A percentile compares a stretch with the other conserved stretches of the same genome.
phyloP scores from a whole-genome alignment of 2,888 invertebrate species.

The Athrips mouffetella region DNA sequence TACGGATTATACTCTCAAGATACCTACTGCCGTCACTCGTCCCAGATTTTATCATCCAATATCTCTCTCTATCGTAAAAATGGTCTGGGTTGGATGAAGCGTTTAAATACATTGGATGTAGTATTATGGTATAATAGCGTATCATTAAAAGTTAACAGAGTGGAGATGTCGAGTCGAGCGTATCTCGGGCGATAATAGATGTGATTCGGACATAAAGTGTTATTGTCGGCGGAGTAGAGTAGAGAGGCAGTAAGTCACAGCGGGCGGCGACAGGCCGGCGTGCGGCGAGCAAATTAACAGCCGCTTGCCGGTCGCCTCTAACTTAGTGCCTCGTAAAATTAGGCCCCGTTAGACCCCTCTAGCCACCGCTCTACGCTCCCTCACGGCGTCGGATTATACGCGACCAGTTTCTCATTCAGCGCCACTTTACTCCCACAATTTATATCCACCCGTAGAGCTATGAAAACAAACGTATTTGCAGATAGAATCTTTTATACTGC shows the following conservation, averaged over 20 bases:
- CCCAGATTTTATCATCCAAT: conserved; percentile 47
- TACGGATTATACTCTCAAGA: conserved; percentile 40
- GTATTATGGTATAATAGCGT: conserved; percentile 31
- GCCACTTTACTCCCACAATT: conserved; percentile 36
- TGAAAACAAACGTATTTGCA: conserved; percentile 14
- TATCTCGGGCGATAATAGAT: conserved; percentile 42
- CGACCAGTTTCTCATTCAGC: conserved; percentile 49
- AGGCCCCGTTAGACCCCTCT: conserved; percentile 67
- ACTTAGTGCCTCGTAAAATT: conserved; percentile 77
- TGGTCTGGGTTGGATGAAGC: conserved; percentile 28
- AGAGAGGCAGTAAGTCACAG: conserved; percentile 61
- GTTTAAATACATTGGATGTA: conserved; percentile 31
- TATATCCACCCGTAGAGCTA: conserved; percentile 6
- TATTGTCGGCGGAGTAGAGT: conserved; percentile 34
- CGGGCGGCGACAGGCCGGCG: conserved; percentile 71
- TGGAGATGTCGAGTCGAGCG: conserved; percentile 33
- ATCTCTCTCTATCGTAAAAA: conserved; percentile 34
- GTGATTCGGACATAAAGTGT: conserved; percentile 48
- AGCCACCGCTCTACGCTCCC: conserved; percentile 47
- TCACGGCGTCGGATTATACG: conserved; percentile 47
- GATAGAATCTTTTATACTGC: conserved; percentile 13
- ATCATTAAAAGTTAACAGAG: conserved; percentile 38
- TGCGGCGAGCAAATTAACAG: conserved; percentile 71
- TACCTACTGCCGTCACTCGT: conserved; percentile 41
- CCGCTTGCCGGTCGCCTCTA: conserved; percentile 68